Conservation (phyloP, 2,888 invertebrate genomes). For the Scaptomyza caliginosa region DNA sequence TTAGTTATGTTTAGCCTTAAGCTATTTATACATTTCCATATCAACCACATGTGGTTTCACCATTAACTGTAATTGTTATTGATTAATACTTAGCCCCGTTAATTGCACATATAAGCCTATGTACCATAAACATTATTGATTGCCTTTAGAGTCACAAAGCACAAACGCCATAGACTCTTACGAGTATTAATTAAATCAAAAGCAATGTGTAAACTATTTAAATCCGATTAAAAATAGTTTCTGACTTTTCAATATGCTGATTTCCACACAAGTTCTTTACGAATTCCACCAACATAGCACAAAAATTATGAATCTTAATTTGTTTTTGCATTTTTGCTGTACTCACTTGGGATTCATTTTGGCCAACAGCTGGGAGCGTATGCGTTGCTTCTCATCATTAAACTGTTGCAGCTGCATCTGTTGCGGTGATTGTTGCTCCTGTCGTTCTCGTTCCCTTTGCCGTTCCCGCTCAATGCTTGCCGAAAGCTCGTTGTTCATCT, state of each 20-base stretch:
- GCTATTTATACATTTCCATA: conserved; percentile 2
- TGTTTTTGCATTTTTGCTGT: conserved; percentile 3
- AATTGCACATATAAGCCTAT: conserved; percentile 1
- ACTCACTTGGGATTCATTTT: conserved; percentile 84
- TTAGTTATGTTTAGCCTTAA: conserved; percentile 6
- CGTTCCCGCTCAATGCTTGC: conserved; percentile 92
- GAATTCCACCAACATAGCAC: no score
- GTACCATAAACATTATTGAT: background rate
- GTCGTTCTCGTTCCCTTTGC: conserved; percentile 85
- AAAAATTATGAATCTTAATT: background rate
- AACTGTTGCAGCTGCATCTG: conserved; percentile 81
- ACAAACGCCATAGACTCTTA: no score
- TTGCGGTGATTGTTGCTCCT: conserved; percentile 34
- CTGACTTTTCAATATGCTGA: background rate
- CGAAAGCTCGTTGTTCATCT: conserved; percentile 90
- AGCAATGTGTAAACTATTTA: no score
- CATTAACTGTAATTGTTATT: conserved; percentile 9
- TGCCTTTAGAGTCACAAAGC: background rate
- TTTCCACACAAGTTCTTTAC: background rate
- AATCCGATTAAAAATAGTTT: no score
- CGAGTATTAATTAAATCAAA: no score
- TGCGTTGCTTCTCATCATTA: conserved; percentile 85
- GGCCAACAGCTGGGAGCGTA: conserved; percentile 82
- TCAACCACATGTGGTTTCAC: background rate
- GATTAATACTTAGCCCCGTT: conserved; percentile 7